Base-by-base conservation (phyloP, 2,888 invertebrate genomes). In the Podabrus alpinus region DNA sequence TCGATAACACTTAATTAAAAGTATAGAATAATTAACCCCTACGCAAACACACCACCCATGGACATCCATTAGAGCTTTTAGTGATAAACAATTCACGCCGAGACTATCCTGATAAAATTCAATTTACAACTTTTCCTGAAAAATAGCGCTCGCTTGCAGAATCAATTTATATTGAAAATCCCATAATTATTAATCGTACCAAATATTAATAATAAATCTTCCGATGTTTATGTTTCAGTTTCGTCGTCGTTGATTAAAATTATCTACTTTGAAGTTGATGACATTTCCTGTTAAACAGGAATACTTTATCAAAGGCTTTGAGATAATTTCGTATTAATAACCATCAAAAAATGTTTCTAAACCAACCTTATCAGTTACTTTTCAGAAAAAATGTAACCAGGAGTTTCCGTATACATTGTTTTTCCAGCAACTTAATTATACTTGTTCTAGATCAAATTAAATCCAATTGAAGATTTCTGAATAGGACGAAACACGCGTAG, bases 211-310 rank as follows among this genome's bases (percentile, higher is more conserved):
- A 66, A 71, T 66, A 66, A 45, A 71, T 67, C 71, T 66, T 66
- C 60, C 25, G 71, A 71, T 59, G 67, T 71, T 71, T 66, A 59
- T 71, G 59, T 60, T 67, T 11, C 60, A 67, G 66, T 21, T 59
- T 67, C 21, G 71, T 71, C 16, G 45, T 19, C 62, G 19, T 64
- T 67, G 71, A 71, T 71, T 71, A 71, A 71, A 67, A 71, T 71
- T 71, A 71, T 67, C 71, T 66, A 60, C 71, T 71, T 71, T 67
- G 71, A 71, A 45, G 71, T 71, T 67, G 71, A 67, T 71, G 71
- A 71, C 71, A 71, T 71, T 71, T 71, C 67, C 71, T 71, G 70
- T 45, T 66, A 45, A 71, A 71, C 70, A 71, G 70, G 70, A 71
- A 71, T 71, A 29, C 29, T 71, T 64, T 71, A 71, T 71, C 70